phyloP scores from a whole-genome alignment of 2,113 vertebrate species.

The western clawed frog (Xenopus tropicalis) region UCB_Xtro_10.0 CM004448.2:53235501-53236000 shows the following conservation, averaged over 20 bases:
- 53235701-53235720: too few species aligned
- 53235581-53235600: too few species aligned
- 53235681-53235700: too few species aligned
- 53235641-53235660: too few species aligned
- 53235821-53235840: slow-evolving; percentile 18
- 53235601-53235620: too few species aligned
- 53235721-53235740: too few species aligned
- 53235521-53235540: too few species aligned
- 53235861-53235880: slow-evolving; percentile 35
- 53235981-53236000: slow-evolving; percentile 21
- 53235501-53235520: too few species aligned
- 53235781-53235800: background rate
- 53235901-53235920: slow-evolving; percentile 35
- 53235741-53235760: background rate
- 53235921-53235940: slow-evolving; percentile 37
- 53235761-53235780: background rate
- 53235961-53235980: slow-evolving; percentile 38
- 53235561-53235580: too few species aligned
- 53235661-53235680: too few species aligned
- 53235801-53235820: slow-evolving; percentile 1
- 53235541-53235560: too few species aligned
- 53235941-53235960: slow-evolving; percentile 33
- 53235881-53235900: slow-evolving; percentile 42
- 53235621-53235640: too few species aligned
- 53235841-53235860: slow-evolving; percentile 22